A percentile compares a stretch with the other conserved stretches of the same genome.
Conservation (phyloP, 2,888 invertebrate genomes). For the Phalangium opilio region DNA sequence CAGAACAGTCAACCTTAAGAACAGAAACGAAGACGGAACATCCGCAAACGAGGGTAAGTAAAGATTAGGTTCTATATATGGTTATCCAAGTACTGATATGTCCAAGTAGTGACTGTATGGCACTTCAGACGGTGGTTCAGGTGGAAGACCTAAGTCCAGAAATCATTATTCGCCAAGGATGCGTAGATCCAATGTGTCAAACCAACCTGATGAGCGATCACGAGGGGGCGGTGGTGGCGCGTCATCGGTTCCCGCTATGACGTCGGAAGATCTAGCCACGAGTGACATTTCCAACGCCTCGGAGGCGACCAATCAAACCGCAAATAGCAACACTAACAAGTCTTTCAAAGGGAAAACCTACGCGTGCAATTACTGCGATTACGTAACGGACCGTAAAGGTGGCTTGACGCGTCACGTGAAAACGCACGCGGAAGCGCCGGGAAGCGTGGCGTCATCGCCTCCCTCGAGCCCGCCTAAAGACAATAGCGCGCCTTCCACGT, state of each 20-base stretch:
- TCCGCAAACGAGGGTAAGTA: no score
- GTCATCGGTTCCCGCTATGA: no score
- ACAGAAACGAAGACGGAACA: no score
- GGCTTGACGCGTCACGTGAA: slow-evolving; percentile 85
- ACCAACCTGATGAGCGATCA: slow-evolving; percentile 32
- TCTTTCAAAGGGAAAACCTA: slow-evolving; percentile 39
- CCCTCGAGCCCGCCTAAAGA: slow-evolving; percentile 5
- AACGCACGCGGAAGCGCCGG: slow-evolving; percentile 25
- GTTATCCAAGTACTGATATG: no score
- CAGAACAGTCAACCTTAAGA: slow-evolving; percentile 11
- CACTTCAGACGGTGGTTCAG: slow-evolving; percentile 1
- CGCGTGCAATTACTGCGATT: slow-evolving; percentile 78
- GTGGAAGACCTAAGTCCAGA: slow-evolving; percentile 6
- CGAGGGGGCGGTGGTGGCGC: slow-evolving; percentile 33
- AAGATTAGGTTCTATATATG: no score
- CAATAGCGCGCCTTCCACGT: slow-evolving; percentile 25
- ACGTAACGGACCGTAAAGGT: slow-evolving; percentile 84
- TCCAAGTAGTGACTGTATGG: no score
- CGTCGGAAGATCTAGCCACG: no score
- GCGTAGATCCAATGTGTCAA: slow-evolving; percentile 16
- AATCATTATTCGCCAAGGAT: slow-evolving; percentile 3
- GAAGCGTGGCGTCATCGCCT: no score
- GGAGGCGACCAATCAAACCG: slow-evolving; percentile 33
- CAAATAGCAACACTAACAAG: slow-evolving; percentile 30
- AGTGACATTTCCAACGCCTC: no score